Evolutionary conservation across 2,113 vertebrate species (phyloP), one percentile per base, ranked within the genome.

Genomic region (Limanda limanda): DNA sequence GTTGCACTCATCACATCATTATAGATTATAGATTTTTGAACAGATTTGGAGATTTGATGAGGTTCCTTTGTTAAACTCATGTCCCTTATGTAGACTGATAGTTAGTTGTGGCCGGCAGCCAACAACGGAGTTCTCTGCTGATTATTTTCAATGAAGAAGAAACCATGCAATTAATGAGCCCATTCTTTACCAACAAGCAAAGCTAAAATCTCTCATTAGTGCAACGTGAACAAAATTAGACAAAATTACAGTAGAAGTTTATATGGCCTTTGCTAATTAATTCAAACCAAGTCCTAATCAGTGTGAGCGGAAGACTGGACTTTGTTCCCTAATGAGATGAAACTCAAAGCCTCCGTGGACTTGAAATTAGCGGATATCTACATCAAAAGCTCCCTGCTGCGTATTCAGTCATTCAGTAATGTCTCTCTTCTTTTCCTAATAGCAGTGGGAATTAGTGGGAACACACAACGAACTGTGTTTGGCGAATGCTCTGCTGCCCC

Each of bases 301-400:
- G 74, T 9, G 45, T 18, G 51, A 81, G 66, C 57, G 40, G 62
- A 77, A 69, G 59, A 58, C 68, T 63, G 56, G 71, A 83, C 81
- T 86, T 78, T 81, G 64, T 82, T 85, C 67, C 72, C 64, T 68
- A 83, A 86, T 88, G 83, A 89, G 78, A 72, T 71, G 79, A 83
- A 83, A 77, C 77, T 74, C 35, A 21, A 78, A 84, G 80, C 74
- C 55, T 82, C 86, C 48, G 73, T 73, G 51, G 74, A 81, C 70
- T 70, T 72, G 70, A 79, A 88, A 83, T 81, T 24, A 88, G 78
- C 2, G 40, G 68, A 84, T 78, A 83, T 74, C 68, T 64, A 86
- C 81, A 82, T 89, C 76, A 87, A 86, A 87, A 68, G 75, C 78
- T 79, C 61, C 72, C 73, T 47, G 60, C 77, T 68, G 70, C 69